These are phyloP conservation scores for Parazoanthus darwini DNA, from an alignment of 92 coral and sea anemone species.

Conservation along the genomic window DNA sequence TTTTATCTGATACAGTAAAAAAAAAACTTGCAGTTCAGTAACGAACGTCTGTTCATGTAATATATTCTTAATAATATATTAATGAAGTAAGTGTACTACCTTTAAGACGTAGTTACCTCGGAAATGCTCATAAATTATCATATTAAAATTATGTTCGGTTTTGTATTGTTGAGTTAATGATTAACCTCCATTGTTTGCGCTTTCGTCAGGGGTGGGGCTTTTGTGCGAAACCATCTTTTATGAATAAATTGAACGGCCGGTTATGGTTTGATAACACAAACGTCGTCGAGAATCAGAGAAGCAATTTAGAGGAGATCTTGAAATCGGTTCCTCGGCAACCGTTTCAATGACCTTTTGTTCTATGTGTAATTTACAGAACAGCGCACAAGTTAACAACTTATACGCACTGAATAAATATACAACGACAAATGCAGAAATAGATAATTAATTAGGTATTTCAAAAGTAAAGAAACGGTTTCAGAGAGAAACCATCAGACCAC, in stretches of 20 bases:
- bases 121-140: conserved; percentile 4
- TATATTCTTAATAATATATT: not conserved
- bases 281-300: not conserved
- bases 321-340: not conserved
- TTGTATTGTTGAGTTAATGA: not conserved
- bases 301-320: not conserved
- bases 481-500: too few species aligned
- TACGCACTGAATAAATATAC: too few species aligned
- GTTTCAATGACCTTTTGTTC: not conserved
- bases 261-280: not conserved
- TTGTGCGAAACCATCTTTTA: not conserved
- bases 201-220: not conserved
- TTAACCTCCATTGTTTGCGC: not conserved
- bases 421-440: too few species aligned
- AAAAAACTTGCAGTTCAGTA: not conserved
- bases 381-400: not conserved
- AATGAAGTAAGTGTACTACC: not conserved
- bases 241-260: not conserved
- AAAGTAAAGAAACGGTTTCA: too few species aligned
- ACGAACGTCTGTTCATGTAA: not conserved
- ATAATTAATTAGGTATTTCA: too few species aligned
- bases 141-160: not conserved
- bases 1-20: not conserved
- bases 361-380: too few species aligned
- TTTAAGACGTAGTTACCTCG: not conserved